Conservation (phyloP, 2,113 vertebrate genomes). For the Isichthys henryi region DNA sequence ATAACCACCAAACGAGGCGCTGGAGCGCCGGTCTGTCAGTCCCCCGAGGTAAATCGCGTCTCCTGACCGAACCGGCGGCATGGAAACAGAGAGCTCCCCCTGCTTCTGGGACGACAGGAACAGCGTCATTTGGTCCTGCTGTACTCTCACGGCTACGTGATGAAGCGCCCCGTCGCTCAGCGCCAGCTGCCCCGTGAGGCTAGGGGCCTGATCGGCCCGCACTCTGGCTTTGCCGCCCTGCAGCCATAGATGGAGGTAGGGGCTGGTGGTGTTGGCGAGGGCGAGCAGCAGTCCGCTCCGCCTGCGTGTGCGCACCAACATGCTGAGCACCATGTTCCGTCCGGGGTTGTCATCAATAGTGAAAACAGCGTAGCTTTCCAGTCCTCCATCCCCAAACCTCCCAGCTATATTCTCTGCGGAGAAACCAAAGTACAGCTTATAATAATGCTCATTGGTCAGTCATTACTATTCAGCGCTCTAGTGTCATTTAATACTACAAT, state of each 20-base stretch:
- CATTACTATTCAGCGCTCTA: background rate
- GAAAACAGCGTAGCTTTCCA: slow-evolving; percentile 68
- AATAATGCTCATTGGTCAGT: background rate
- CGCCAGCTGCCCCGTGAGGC: slow-evolving; percentile 39
- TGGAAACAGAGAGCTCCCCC: slow-evolving; percentile 53
- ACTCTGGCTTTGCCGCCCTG: slow-evolving; percentile 65
- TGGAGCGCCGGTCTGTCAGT: slow-evolving; percentile 60
- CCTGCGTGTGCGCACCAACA: slow-evolving; percentile 75
- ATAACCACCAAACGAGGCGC: slow-evolving; percentile 61
- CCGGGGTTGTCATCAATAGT: slow-evolving; percentile 46
- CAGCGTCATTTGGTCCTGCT: slow-evolving; percentile 52
- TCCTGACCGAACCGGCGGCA: slow-evolving; percentile 47
- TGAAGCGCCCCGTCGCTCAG: slow-evolving; percentile 72
- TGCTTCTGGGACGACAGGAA: slow-evolving; percentile 63
- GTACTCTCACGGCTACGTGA: slow-evolving; percentile 68
- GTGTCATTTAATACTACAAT: background rate
- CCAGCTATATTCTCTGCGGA: slow-evolving; percentile 75
- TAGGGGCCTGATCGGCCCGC: slow-evolving; percentile 56
- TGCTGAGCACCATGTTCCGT: slow-evolving; percentile 63
- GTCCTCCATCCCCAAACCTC: slow-evolving; percentile 71
- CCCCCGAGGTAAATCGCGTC: slow-evolving; percentile 71
- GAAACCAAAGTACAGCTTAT: background rate
- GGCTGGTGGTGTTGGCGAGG: slow-evolving; percentile 61
- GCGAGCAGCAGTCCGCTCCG: slow-evolving; percentile 66
- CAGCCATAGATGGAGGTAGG: slow-evolving; percentile 63